These are phyloP conservation scores for Caenorhabditis afra DNA, from an alignment of 2,888 invertebrate species.

Conservation along the genomic window DNA sequence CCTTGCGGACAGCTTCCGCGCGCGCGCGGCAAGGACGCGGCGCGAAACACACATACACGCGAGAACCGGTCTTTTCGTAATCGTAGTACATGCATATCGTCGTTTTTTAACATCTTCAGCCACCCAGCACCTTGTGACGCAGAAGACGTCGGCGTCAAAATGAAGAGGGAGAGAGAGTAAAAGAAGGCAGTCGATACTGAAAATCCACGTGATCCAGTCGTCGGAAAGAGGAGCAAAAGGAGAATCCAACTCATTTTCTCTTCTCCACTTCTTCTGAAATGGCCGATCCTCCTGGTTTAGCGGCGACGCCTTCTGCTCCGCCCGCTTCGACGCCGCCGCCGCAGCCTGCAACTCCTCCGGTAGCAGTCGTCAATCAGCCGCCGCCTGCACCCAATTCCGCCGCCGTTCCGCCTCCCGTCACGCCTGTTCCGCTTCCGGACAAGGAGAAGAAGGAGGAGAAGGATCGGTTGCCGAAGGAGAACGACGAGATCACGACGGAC, in stretches of 20 bases:
- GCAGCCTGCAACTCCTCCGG: slow-evolving; percentile 13
- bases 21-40: slow-evolving; percentile 42
- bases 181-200: neutral
- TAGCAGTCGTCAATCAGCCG: neutral
- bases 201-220: no score
- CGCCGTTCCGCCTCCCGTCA: neutral
- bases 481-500: slow-evolving; percentile 56
- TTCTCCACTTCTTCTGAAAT: no score
- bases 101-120: slow-evolving; percentile 21
- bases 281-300: neutral
- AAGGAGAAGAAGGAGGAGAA: no score
- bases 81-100: slow-evolving; percentile 53
- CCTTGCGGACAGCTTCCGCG: slow-evolving; percentile 51
- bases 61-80: slow-evolving; percentile 47
- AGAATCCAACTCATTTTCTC: no score
- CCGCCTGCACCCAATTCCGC: neutral
- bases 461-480: slow-evolving; percentile 53
- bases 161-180: neutral
- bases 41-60: slow-evolving; percentile 7
- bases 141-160: neutral
- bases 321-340: no score
- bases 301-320: no score
- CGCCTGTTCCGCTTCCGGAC: neutral
- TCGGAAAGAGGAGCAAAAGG: no score
- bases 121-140: slow-evolving; percentile 30